Evolutionary conservation across 1,140 invertebrate species (phyloP).

Genomic region (Pectinophora gossypiella): DNA sequence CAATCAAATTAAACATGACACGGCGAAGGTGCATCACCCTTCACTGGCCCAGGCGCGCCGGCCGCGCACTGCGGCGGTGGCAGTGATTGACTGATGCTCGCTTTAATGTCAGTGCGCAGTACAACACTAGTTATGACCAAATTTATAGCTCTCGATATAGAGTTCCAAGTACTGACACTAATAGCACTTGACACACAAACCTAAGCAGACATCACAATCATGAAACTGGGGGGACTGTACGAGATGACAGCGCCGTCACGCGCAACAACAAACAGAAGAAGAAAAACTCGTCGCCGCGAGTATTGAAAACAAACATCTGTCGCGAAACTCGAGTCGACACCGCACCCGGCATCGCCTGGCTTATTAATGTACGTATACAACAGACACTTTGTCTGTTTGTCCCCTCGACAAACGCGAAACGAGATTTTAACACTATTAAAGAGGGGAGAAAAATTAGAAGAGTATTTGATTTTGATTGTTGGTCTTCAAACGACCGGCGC

Average conservation of each 20-base stretch:
- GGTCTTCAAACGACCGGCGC: neutral
- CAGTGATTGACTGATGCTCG: neutral
- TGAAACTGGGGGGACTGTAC: neutral
- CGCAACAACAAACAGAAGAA: slow-evolving; percentile 2
- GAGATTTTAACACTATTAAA: slow-evolving; percentile 47
- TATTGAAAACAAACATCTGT: slow-evolving; percentile 16
- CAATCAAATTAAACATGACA: slow-evolving; percentile 1
- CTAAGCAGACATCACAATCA: neutral
- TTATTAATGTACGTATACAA: neutral
- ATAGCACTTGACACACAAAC: too few species aligned
- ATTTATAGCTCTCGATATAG: too few species aligned
- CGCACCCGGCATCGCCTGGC: neutral
- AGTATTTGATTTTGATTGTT: slow-evolving; percentile 26
- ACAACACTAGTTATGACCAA: too few species aligned
- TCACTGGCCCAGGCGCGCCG: neutral
- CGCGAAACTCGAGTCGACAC: slow-evolving; percentile 5
- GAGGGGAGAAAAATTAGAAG: slow-evolving; percentile 35
- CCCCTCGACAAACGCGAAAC: slow-evolving; percentile 9
- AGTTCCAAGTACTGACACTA: too few species aligned
- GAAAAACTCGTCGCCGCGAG: slow-evolving; percentile 2
- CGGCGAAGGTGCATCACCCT: neutral
- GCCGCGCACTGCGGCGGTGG: neutral
- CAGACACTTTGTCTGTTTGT: neutral
- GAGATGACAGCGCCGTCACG: neutral
- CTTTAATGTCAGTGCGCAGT: neutral